A percentile compares a stretch with the other conserved stretches of the same genome.
Conservation (phyloP, 2,797 vertebrate species). For the Gambusia yucatana region DNA sequence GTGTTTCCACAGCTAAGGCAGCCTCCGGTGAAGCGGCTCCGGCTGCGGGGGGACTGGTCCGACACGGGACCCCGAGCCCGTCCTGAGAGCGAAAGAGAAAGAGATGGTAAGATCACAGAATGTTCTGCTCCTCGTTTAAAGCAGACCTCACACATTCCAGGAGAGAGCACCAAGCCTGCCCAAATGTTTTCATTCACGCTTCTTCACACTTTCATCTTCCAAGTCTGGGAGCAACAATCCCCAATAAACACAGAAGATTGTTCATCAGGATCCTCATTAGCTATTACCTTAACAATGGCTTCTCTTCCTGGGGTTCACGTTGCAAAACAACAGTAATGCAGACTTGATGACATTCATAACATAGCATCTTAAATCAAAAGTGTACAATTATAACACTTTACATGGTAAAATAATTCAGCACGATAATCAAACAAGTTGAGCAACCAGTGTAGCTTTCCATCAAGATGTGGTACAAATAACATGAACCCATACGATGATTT, state of each 20-base stretch:
- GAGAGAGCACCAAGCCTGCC: background rate
- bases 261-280: too few species aligned
- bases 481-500: background rate
- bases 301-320: too few species aligned
- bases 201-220: background rate
- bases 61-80: slow-evolving; percentile 97
- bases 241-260: background rate
- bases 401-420: too few species aligned
- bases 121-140: slow-evolving; percentile 6
- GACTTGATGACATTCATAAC: too few species aligned
- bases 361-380: too few species aligned
- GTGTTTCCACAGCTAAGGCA: slow-evolving; percentile 87
- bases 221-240: background rate
- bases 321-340: too few species aligned
- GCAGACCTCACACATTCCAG: slow-evolving; percentile 10
- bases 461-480: background rate
- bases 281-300: too few species aligned
- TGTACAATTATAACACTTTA: too few species aligned
- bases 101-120: slow-evolving; percentile 87
- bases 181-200: background rate
- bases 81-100: slow-evolving; percentile 95
- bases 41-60: slow-evolving; percentile 97
- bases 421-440: background rate
- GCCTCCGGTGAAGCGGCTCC: slow-evolving; percentile 95
- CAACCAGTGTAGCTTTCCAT: background rate